Conservation (phyloP, 2,797 vertebrate genomes). For the Lepus townsendii region DNA sequence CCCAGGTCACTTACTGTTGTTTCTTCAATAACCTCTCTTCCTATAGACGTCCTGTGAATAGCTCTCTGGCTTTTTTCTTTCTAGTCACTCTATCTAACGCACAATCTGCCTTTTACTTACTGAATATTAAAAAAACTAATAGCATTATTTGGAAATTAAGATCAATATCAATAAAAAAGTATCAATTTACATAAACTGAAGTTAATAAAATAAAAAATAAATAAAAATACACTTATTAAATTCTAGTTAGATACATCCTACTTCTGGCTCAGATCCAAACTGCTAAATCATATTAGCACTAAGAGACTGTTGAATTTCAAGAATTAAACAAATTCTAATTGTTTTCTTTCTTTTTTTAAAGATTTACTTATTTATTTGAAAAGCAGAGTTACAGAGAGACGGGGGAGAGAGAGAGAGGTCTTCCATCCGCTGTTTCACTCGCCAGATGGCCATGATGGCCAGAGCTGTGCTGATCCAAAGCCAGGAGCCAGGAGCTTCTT, state of each 20-base stretch:
- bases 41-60: background rate
- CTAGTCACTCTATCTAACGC: background rate
- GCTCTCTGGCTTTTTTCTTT: background rate
- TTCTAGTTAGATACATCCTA: background rate
- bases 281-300: background rate
- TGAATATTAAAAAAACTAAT: constrained; percentile 6
- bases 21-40: background rate
- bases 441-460: too few relatives aligned
- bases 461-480: too few relatives aligned
- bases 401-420: too few relatives aligned
- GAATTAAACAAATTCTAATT: background rate
- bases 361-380: background rate
- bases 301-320: constrained; percentile 5
- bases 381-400: too few relatives aligned
- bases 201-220: background rate
- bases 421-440: too few relatives aligned
- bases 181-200: constrained; percentile 13
- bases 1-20: background rate
- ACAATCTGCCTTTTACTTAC: background rate
- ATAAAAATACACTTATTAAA: constrained; percentile 22
- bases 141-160: background rate
- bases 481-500: too few relatives aligned
- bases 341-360: background rate
- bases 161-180: background rate
- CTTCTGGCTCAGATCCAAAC: background rate